Conservation (phyloP, 2,797 vertebrate genomes). For the Anguilla obscura region DNA sequence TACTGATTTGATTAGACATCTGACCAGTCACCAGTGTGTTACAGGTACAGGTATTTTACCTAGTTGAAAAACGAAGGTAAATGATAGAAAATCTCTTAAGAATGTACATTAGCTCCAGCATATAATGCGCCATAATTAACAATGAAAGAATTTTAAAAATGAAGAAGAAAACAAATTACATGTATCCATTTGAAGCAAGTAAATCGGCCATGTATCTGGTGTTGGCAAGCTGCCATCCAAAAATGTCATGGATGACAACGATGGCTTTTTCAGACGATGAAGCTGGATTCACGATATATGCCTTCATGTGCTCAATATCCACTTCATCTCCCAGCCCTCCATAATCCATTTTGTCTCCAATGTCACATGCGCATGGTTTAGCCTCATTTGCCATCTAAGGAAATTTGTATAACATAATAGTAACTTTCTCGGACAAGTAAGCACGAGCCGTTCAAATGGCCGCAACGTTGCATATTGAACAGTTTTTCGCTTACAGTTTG, state of each 20-base stretch:
- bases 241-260: conserved; percentile 87
- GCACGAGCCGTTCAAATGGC: neutral
- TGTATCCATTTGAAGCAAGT: conserved; percentile 85
- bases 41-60: neutral
- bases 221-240: conserved; percentile 86
- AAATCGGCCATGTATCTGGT: conserved; percentile 90
- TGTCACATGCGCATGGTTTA: conserved; percentile 81
- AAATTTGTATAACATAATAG: neutral
- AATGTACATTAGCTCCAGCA: neutral
- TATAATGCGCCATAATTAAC: neutral
- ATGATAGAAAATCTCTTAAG: neutral
- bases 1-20: neutral
- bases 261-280: conserved; percentile 77
- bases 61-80: neutral
- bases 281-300: conserved; percentile 78
- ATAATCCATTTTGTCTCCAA: conserved; percentile 80
- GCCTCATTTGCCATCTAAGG: conserved; percentile 84
- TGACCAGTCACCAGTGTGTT: neutral
- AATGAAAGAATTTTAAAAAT: neutral
- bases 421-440: neutral
- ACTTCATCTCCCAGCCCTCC: conserved; percentile 81
- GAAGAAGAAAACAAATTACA: conserved; percentile 63
- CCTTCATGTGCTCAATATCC: conserved; percentile 80
- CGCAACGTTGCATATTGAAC: neutral
- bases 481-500: neutral